phyloP scores from a whole-genome alignment of 1,140 invertebrate species.

The Adelges cooleyi region DNA sequence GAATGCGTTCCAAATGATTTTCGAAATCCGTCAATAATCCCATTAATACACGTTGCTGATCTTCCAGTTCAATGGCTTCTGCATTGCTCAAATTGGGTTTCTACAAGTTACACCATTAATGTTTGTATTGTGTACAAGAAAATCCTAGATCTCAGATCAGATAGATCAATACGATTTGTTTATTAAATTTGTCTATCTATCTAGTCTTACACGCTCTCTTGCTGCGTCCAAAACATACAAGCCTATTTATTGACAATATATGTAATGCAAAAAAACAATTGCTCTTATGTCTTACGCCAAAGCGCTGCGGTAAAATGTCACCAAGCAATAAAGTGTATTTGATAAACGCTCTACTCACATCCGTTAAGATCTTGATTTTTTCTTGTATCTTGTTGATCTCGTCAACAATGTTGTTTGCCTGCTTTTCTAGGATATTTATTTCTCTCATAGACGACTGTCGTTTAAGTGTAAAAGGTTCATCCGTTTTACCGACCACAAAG shows the following conservation, averaged over 20 bases:
- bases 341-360: neutral
- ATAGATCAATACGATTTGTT: too few species aligned
- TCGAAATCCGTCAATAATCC: neutral
- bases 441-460: neutral
- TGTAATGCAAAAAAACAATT: too few species aligned
- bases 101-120: too few species aligned
- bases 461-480: neutral
- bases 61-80: neutral
- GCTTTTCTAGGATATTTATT: neutral
- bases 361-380: neutral
- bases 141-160: too few species aligned
- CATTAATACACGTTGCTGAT: neutral
- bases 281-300: too few species aligned
- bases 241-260: too few species aligned
- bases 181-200: too few species aligned
- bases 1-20: neutral
- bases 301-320: too few species aligned
- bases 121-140: too few species aligned
- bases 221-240: too few species aligned
- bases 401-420: neutral
- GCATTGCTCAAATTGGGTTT: neutral
- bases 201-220: too few species aligned
- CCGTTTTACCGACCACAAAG: slow-evolving; percentile 11
- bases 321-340: too few species aligned
- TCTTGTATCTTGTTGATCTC: neutral